Percentiles rank a stretch among this genome's conserved stretches.
These are phyloP conservation scores for Chaenocephalus aceratus DNA, from an alignment of 2,113 vertebrate genomes.

Conservation along the genomic window DNA sequence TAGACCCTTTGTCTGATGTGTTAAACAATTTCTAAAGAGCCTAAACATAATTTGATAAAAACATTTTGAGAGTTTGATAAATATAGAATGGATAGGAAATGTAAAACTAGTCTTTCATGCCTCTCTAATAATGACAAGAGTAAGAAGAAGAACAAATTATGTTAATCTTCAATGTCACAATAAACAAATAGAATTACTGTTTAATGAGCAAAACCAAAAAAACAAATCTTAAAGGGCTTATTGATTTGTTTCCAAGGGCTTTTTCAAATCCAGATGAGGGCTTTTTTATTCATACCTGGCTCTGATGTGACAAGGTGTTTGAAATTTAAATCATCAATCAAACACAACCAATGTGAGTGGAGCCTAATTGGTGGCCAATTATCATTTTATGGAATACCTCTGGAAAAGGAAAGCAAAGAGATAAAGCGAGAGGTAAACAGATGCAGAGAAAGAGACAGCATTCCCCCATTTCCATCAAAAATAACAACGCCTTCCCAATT, in stretches of 20 bases:
- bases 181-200: not conserved
- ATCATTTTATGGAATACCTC: conserved; percentile 20
- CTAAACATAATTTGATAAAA: too few relatives aligned
- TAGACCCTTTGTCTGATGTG: not conserved
- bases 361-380: conserved; percentile 43
- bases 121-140: not conserved
- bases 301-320: conserved; percentile 1
- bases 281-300: not conserved
- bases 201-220: conserved; percentile 7
- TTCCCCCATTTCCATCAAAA: conserved; percentile 34
- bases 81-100: not conserved
- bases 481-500: conserved; percentile 67
- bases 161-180: not conserved
- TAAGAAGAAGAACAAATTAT: not conserved
- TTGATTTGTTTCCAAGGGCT: too few relatives aligned
- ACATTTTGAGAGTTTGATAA: not conserved
- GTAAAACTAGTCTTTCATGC: not conserved
- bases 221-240: not conserved
- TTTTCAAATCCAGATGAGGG: too few relatives aligned
- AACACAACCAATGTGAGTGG: conserved; percentile 14
- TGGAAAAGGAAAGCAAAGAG: conserved; percentile 11
- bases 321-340: conserved; percentile 51
- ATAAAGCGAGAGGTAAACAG: conserved; percentile 14
- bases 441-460: conserved; percentile 27
- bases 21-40: not conserved